Percentiles rank a stretch among this genome's conserved stretches.
phyloP scores from a whole-genome alignment of 23 tunicate genomes.

The Corella eumyota region DNA sequence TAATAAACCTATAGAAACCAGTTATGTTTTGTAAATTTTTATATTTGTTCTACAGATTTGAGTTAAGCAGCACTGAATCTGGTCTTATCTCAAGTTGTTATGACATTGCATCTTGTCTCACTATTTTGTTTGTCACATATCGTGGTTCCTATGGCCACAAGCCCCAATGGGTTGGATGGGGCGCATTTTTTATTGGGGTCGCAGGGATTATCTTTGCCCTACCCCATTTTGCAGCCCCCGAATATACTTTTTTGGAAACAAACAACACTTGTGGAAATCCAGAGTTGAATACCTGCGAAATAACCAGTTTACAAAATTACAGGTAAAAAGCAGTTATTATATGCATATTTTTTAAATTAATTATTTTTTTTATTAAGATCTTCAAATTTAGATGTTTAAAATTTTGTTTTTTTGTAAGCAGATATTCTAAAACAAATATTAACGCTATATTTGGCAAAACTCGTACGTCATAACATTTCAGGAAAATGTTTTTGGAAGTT shows the following conservation, averaged over 20 bases:
- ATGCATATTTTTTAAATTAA: neutral
- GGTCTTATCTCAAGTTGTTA: conserved; percentile 65
- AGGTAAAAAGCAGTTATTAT: conserved; percentile 9
- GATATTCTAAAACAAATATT: too few relatives aligned
- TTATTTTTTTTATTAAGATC: neutral
- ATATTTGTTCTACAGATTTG: conserved; percentile 70
- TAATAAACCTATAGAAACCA: too few relatives aligned
- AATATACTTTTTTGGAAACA: conserved; percentile 13
- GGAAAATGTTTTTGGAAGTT: too few relatives aligned
- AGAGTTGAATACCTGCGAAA: conserved; percentile 7
- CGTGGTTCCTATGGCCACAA: conserved; percentile 69
- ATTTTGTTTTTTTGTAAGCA: neutral
- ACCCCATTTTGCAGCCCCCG: conserved; percentile 75
- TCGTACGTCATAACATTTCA: too few relatives aligned
- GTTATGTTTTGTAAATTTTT: too few relatives aligned
- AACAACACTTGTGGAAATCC: conserved; percentile 23
- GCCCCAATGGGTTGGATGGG: conserved; percentile 86
- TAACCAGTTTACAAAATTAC: conserved; percentile 21
- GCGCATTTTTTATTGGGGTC: conserved; percentile 52
- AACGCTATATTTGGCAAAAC: too few relatives aligned
- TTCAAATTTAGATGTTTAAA: neutral
- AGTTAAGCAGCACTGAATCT: conserved; percentile 67
- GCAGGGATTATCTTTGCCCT: conserved; percentile 53
- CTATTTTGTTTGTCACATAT: conserved; percentile 57
- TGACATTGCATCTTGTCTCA: conserved; percentile 51